Evolutionary conservation across 92 coral and sea anemone species (phyloP).

Genomic region (Metridium senile): DNA sequence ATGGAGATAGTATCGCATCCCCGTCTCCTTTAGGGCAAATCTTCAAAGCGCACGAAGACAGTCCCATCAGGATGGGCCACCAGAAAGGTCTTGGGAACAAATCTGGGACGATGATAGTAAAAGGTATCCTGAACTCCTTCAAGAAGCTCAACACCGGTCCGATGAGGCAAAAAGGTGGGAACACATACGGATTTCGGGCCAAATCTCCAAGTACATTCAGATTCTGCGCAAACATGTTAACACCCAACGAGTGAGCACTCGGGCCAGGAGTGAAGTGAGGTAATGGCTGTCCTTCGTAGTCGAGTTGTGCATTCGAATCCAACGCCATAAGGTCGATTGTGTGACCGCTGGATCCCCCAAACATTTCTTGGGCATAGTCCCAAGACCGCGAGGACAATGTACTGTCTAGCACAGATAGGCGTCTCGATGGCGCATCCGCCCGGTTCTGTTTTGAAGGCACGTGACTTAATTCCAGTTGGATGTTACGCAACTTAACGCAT

Average conservation of each 20-base stretch:
- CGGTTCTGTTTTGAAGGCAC: conserved; percentile 32
- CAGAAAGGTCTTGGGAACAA: conserved; percentile 42
- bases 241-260: conserved; percentile 35
- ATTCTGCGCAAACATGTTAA: conserved; percentile 31
- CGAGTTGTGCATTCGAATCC: conserved; percentile 41
- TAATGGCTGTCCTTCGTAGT: conserved; percentile 29
- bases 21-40: conserved; percentile 29
- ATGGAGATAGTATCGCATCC: conserved; percentile 33
- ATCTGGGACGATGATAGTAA: conserved; percentile 40
- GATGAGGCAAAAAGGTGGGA: conserved; percentile 37
- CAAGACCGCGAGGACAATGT: conserved; percentile 23
- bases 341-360: conserved; percentile 42
- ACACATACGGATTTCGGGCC: conserved; percentile 41
- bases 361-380: conserved; percentile 27
- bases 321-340: conserved; percentile 54
- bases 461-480: conserved; percentile 13
- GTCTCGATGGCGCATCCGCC: conserved; percentile 44
- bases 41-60: not conserved
- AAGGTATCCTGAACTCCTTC: not conserved
- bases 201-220: not conserved
- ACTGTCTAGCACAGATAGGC: conserved; percentile 10
- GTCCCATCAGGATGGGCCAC: conserved; percentile 43
- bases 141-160: conserved; percentile 42
- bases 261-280: conserved; percentile 51
- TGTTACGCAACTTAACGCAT: not conserved